Percentiles rank a stretch among this genome's conserved stretches.
Conservation (phyloP, 2,888 invertebrate species). For the Acleris sparsana region DNA sequence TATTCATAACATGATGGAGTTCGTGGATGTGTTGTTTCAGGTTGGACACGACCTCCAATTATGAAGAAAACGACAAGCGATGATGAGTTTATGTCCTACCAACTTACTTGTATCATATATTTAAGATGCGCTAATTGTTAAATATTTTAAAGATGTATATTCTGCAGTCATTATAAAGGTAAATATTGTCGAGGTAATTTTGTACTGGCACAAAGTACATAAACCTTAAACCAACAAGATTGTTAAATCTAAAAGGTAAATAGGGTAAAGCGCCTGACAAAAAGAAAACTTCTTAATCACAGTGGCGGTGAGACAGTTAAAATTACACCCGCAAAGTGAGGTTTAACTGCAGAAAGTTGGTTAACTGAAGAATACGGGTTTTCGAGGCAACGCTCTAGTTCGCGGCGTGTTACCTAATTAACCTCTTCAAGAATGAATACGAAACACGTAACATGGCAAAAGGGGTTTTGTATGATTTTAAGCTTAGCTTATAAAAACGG, state of each 20-base stretch:
- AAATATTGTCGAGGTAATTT: no score
- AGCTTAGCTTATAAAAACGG: background rate
- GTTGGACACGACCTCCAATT: no score
- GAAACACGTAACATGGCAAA: conserved; percentile 13
- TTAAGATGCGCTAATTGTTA: no score
- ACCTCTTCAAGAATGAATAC: conserved; percentile 20
- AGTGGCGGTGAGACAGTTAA: conserved; percentile 19
- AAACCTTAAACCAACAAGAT: conserved; percentile 14
- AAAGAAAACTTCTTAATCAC: conserved; percentile 27
- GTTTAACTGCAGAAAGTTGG: conserved; percentile 27
- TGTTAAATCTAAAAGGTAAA: conserved; percentile 12
- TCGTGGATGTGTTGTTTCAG: no score
- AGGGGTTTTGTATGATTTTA: background rate
- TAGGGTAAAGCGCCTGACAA: conserved; percentile 15
- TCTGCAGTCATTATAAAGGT: no score
- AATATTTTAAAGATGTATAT: no score
- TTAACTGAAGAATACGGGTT: conserved; percentile 17
- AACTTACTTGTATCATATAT: no score
- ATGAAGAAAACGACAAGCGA: no score
- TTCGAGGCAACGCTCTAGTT: conserved; percentile 18
- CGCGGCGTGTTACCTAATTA: conserved; percentile 25
- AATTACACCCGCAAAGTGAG: conserved; percentile 25
- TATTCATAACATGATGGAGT: no score
- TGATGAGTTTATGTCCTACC: no score
- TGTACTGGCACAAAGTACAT: background rate